These are phyloP conservation scores for Iselma pallidipennis DNA, from an alignment of 2,888 invertebrate species.

Conservation along the genomic window DNA sequence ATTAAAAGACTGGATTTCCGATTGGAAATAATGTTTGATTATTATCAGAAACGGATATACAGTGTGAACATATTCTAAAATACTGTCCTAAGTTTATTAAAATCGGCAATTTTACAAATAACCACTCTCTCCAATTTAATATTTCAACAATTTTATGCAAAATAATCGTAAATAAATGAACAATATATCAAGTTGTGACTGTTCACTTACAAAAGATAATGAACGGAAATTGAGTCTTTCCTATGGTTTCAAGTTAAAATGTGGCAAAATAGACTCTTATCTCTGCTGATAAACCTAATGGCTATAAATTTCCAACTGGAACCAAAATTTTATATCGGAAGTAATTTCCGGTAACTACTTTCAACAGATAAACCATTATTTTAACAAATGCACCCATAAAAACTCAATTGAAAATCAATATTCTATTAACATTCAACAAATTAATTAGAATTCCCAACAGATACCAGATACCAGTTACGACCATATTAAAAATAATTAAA, in stretches of 20 bases:
- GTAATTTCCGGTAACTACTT: not conserved
- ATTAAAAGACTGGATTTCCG: no score
- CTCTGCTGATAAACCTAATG: not conserved
- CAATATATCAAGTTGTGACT: no score
- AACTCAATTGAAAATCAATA: not conserved
- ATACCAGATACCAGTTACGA: no score
- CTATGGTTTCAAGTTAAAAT: not conserved
- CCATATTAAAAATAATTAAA: not conserved
- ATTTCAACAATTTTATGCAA: no score
- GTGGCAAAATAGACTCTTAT: not conserved
- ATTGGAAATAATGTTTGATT: no score
- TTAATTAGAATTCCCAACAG: no score
- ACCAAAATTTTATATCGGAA: not conserved
- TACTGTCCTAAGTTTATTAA: no score
- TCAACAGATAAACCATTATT: not conserved
- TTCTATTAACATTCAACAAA: not conserved
- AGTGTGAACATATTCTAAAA: no score
- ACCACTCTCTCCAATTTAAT: no score
- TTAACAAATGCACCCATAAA: not conserved
- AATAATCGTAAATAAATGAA: no score
- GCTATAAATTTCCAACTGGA: not conserved
- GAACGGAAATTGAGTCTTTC: not conserved
- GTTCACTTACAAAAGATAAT: not conserved
- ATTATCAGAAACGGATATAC: no score
- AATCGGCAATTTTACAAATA: no score